Base-by-base conservation (phyloP, 2,797 vertebrate genomes). In the Echeneis naucrates region DNA sequence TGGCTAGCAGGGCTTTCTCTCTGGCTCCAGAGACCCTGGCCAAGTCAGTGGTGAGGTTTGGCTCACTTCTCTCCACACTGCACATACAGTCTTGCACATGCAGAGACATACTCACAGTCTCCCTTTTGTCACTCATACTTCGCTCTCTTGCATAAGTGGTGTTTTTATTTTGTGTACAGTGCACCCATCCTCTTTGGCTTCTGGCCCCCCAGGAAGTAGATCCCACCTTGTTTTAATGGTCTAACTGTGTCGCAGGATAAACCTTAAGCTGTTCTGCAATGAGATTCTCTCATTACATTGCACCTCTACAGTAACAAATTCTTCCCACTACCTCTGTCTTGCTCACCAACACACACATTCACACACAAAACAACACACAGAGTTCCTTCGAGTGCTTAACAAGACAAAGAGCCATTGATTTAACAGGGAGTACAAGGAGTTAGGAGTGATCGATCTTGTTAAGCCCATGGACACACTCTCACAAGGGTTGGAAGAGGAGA, bases 21-120 rank as follows among this genome's bases (percentile, higher is more conserved):
- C 89, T 91, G 92, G 92, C 92, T 93, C 92, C 92, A 93, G 90
- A 92, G 90, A 74, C 92, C 87, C 92, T 92, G 90, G 92, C 92
- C 92, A 93, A 93, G 89, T 93, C 83, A 81, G 92, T 11, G 87
- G 88, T 92, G 87, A 90, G 92, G 91, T 92, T 93, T 93, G 92
- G 92, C 90, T 91, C 77, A 26, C 53, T 80, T 72, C 67, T 79
- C 37, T 60, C 76, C 67, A 76, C 72, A 77, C 72, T 68, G 72
- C 81, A 66, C 82, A 86, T 77, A 85, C 61, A 83, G 44, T 47
- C 81, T 57, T 53, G 62, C 52, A 77, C 76, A 78, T 65, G 73
- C 59, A 71, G 4, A 64, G 42, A 55, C 62, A 61, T 51, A 67
- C 55, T 62, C 63, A 70, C 78, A 70, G 59, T 61, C 58, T 82